Evolutionary conservation across 2,797 vertebrate species (phyloP), one percentile per base, ranked within the genome.

Genomic region (Diplodus puntazzo): DNA sequence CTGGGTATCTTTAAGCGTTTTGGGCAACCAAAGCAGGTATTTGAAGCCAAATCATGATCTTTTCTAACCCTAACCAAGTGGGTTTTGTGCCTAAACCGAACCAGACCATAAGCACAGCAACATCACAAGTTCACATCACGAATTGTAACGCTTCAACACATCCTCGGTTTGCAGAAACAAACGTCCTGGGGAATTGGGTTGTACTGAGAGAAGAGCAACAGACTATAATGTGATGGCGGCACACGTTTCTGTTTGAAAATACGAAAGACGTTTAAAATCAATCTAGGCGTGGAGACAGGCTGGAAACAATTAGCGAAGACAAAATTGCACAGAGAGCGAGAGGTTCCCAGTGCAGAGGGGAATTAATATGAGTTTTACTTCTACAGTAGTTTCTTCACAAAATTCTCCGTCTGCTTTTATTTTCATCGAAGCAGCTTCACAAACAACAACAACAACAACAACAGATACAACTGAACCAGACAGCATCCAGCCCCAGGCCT

Each of bases 391-490:
- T 72, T 71, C 57, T 67, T 23, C 34, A 73, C 9, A 52, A 39
- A 39, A 49, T 27, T 77, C 65, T 34, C n/a, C 23, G n/a, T 63
- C 42, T n/a, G 25, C 69, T 77, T 82, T 83, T 55, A 77, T 64
- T 60, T 61, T 48, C 57, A 67, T 73, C 10, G 43, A 75, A 82
- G 61, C 21, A 57, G 71, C 58, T 18, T 42, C 76, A 25, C 57
- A 78, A 67, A 67, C 64, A 73, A 42, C 48, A 64, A 49, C 48
- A 46, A 48, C 64, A 73, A 42, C 48, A 46, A 46, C 14, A 43
- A 39, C 64, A 63, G 55, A 21, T 4, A 14, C 48, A 60, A 70
- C 39, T 46, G 25, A 39, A 67, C 1, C 53, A 75, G 61, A 58
- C 49, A 17, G n/a, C 59, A 48, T 66, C 43, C 52, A 61, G 79